These are phyloP conservation scores for Thaleichthys pacificus DNA, from an alignment of 2,797 vertebrate genomes.

Conservation along the genomic window DNA sequence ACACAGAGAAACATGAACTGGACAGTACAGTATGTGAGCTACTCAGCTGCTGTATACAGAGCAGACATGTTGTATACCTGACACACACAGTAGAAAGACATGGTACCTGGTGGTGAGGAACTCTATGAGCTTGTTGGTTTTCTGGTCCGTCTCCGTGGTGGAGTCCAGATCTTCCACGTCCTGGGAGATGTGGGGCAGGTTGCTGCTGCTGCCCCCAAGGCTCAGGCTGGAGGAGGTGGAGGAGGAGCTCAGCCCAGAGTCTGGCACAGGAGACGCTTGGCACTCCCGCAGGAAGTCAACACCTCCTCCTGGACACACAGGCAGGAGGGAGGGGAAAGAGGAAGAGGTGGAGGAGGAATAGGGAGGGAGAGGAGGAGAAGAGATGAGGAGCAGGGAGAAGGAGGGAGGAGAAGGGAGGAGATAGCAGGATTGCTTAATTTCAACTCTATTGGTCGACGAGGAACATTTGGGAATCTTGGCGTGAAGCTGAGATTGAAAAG, in stretches of 20 bases:
- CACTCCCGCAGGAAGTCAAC: conserved; percentile 93
- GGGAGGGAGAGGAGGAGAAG: not conserved
- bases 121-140: conserved; percentile 94
- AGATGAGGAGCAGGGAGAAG: not conserved
- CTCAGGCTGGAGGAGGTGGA: conserved; percentile 97
- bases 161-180: conserved; percentile 85
- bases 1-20: not conserved
- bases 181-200: conserved; percentile 93
- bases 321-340: not conserved
- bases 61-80: not conserved
- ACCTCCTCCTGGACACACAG: conserved; percentile 72
- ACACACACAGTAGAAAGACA: not conserved
- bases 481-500: not conserved
- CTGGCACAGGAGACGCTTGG: conserved; percentile 89
- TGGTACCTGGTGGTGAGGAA: conserved; percentile 92
- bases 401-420: no score
- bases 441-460: not conserved
- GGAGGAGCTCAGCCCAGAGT: conserved; percentile 94
- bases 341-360: conserved; percentile 15
- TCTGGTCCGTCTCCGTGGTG: conserved; percentile 82
- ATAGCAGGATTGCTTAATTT: not conserved
- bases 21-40: not conserved
- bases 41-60: not conserved
- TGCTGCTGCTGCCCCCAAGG: conserved; percentile 81
- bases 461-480: not conserved